A percentile compares a stretch with the other conserved stretches of the same genome.
Conservation (phyloP, 2,797 vertebrate genomes). For the Rhyacichthys aspro region DNA sequence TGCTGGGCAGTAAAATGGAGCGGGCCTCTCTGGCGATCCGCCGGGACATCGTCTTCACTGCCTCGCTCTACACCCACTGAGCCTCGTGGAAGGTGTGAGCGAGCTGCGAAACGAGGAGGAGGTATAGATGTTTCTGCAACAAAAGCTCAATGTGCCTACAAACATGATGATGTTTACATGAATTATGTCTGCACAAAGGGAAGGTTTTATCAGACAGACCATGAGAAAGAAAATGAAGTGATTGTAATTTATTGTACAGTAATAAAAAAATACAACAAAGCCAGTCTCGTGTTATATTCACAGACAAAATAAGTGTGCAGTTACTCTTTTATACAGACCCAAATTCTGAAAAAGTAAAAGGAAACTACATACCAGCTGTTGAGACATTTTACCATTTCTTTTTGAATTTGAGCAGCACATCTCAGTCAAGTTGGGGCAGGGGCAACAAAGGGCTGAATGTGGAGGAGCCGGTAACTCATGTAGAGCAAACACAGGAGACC, state of each 20-base stretch:
- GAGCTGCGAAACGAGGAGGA: slow-evolving; percentile 6
- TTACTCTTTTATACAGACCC: too few relatives aligned
- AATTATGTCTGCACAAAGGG: slow-evolving; percentile 23
- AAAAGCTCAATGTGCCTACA: slow-evolving; percentile 54
- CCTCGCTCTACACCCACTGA: slow-evolving; percentile 94
- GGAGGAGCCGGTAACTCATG: too few relatives aligned
- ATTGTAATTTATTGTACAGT: slow-evolving; percentile 76
- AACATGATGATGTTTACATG: slow-evolving; percentile 60
- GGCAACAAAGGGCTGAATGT: too few relatives aligned
- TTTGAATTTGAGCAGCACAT: too few relatives aligned
- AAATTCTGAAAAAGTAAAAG: too few relatives aligned
- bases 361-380: too few relatives aligned
- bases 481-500: too few relatives aligned
- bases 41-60: slow-evolving; percentile 93
- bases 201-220: slow-evolving; percentile 48
- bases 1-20: slow-evolving; percentile 93
- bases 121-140: slow-evolving; percentile 14
- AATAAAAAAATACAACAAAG: slow-evolving; percentile 64
- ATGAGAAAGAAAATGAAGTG: slow-evolving; percentile 8
- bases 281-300: too few relatives aligned
- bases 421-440: too few relatives aligned
- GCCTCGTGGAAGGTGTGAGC: not conserved
- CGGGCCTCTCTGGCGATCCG: slow-evolving; percentile 87
- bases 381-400: too few relatives aligned
- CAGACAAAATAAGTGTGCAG: too few relatives aligned